phyloP scores from a whole-genome alignment of 2,113 vertebrate genomes.

The Balaenoptera acutorostrata region DNA sequence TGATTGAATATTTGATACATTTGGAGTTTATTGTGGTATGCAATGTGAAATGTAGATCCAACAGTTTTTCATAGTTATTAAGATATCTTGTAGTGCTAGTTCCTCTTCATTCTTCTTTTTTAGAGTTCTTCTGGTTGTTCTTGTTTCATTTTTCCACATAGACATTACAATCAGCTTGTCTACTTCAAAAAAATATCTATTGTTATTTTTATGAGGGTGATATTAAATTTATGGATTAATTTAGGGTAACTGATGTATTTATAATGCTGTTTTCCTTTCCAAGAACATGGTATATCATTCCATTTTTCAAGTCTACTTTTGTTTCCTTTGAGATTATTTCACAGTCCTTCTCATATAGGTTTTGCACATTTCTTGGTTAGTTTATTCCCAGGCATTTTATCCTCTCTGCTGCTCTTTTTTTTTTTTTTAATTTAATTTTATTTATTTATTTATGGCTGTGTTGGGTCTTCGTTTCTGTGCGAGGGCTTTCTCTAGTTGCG shows the following conservation, averaged over 20 bases:
- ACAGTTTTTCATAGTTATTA: neutral
- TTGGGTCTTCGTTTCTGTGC: too few species aligned
- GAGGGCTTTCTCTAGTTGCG: too few species aligned
- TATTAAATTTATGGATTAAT: neutral
- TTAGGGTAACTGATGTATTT: neutral
- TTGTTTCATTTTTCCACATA: neutral
- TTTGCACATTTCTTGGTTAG: neutral
- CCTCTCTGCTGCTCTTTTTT: neutral
- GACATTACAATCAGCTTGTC: neutral
- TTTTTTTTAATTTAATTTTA: too few species aligned
- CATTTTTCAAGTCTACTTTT: neutral
- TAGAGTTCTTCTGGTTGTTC: neutral
- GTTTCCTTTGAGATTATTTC: slow-evolving; percentile 17
- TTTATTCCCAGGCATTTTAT: neutral
- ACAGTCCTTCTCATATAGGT: neutral
- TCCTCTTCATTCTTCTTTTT: neutral
- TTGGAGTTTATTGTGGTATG: neutral
- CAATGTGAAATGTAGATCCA: neutral
- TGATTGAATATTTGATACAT: neutral
- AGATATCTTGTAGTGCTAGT: neutral
- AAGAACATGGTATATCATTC: neutral
- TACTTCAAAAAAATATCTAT: neutral
- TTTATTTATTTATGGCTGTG: too few species aligned
- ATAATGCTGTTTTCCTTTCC: neutral
- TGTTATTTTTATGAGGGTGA: neutral